A percentile compares a stretch with the other conserved stretches of the same genome.
These are phyloP conservation scores for Odontomachus brunneus DNA, from an alignment of 1,140 invertebrate species.

Conservation along the genomic window DNA sequence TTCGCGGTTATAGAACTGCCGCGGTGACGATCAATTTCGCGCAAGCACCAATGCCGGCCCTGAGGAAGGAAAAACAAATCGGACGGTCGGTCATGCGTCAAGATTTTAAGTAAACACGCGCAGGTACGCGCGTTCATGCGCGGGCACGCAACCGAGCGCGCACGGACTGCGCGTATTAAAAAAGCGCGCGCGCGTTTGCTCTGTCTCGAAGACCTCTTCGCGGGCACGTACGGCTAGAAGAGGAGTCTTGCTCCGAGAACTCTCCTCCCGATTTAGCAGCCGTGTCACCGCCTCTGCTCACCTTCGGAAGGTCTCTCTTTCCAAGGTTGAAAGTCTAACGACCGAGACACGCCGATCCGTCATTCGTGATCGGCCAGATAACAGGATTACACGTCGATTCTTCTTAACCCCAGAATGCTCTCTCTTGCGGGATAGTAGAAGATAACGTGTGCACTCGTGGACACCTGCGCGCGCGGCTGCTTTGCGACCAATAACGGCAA, in stretches of 20 bases:
- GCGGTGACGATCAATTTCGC: background rate
- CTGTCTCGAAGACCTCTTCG: conserved; percentile 74
- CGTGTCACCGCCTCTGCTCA: conserved; percentile 65
- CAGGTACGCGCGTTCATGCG: conserved; percentile 57
- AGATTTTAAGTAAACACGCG: conserved; percentile 77
- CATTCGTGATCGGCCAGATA: conserved; percentile 44
- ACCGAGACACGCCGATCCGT: conserved; percentile 55
- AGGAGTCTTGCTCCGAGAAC: conserved; percentile 74
- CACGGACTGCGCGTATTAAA: conserved; percentile 62
- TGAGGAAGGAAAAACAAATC: conserved; percentile 71
- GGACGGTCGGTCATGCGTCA: conserved; percentile 67
- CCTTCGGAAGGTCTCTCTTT: conserved; percentile 76
- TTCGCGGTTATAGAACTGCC: too few species aligned
- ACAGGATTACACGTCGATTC: conserved; percentile 37
- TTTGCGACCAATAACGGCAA: too few species aligned
- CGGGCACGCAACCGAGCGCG: too few species aligned
- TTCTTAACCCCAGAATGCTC: conserved; percentile 5
- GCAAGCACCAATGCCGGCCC: conserved; percentile 44
- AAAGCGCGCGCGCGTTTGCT: conserved; percentile 66
- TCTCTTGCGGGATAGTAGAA: conserved; percentile 12
- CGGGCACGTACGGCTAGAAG: conserved; percentile 71
- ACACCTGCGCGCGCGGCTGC: background rate
- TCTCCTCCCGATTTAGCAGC: conserved; percentile 71
- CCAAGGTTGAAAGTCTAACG: conserved; percentile 71
- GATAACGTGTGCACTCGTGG: background rate